Base-by-base conservation (phyloP, 2,113 vertebrate genomes). In the Jacana jacana region DNA sequence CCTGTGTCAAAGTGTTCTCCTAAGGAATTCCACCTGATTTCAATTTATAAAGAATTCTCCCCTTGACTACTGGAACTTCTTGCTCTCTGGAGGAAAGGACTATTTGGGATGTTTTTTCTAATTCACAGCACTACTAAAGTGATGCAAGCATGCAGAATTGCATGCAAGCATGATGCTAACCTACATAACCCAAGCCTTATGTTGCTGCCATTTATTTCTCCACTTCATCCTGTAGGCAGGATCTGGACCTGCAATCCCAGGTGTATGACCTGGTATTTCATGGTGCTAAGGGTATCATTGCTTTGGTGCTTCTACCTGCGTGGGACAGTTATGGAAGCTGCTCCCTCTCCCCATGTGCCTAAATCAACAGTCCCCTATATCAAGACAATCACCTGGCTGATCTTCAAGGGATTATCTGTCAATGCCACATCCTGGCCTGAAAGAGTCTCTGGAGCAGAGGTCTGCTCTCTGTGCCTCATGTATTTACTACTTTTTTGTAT, bases 161-260 rank as follows among this genome's bases (percentile, higher is more conserved):
- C n/a, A n/a, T n/a, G 46, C 28, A 58, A 46, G 42, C 1, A 0
- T 23, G 14, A 78, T 17, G 12, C 22, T 69, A 73, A 57, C 7
- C 37, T 46, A 28, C 0, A 0, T 22, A 22, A 37, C 13, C 40
- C 17, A 85, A 10, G 6, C 69, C 35, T 51, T 37, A 75, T 1
- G 15, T 0, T 22, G 6, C 17, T 73, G 55, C 25, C 12, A 70
- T 61, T 86, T 44, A 70, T 84, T 93, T 70, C 35, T 86, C 60
- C 39, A 28, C 24, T 51, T 78, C 33, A 58, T 13, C 72, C 28
- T 39, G 8, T 30, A 70, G 25, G 16, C n/a, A 89, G 37, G 7
- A 35, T 37, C 22, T 27, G 39, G 75, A 61, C 10, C 9, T 54
- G 30, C 52, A 16, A 17, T 93, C 52, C 54, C 13, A 51, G 6